These are phyloP conservation scores for Hemistola chrysoprasaria DNA, from an alignment of 2,888 invertebrate genomes.

Conservation along the genomic window DNA sequence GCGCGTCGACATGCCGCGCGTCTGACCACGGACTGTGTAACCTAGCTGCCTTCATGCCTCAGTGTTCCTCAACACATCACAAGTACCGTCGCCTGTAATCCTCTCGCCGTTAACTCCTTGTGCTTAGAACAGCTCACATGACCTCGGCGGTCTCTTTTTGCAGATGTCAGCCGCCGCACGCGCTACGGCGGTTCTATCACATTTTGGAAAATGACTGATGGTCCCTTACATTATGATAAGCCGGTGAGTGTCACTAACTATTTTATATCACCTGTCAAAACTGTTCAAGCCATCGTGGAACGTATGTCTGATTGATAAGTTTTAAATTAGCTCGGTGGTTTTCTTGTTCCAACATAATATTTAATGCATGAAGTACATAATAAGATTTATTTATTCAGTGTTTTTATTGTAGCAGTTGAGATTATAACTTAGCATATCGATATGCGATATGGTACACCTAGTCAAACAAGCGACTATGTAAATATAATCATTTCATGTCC, in stretches of 20 bases:
- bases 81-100: slow-evolving; percentile 54
- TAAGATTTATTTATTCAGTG: neutral
- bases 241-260: slow-evolving; percentile 66
- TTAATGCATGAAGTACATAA: too few relatives aligned
- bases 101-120: slow-evolving; percentile 13
- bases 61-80: slow-evolving; percentile 63
- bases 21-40: slow-evolving; percentile 55
- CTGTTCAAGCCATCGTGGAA: slow-evolving; percentile 11
- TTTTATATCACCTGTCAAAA: slow-evolving; percentile 22
- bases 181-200: slow-evolving; percentile 76
- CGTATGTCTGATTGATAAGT: slow-evolving; percentile 1
- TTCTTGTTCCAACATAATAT: neutral
- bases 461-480: too few relatives aligned
- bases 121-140: slow-evolving; percentile 50
- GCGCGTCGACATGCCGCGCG: slow-evolving; percentile 63
- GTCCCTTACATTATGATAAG: slow-evolving; percentile 68
- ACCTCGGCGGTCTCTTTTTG: slow-evolving; percentile 70
- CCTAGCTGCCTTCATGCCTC: slow-evolving; percentile 68
- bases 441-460: too few relatives aligned
- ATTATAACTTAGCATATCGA: too few relatives aligned
- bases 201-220: slow-evolving; percentile 81
- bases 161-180: slow-evolving; percentile 79
- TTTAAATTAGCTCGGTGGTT: slow-evolving; percentile 6
- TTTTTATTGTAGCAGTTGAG: too few relatives aligned
- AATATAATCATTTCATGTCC: too few relatives aligned